These are phyloP conservation scores for Anas georgica DNA, from an alignment of 2,797 vertebrate species.

Conservation along the genomic window DNA sequence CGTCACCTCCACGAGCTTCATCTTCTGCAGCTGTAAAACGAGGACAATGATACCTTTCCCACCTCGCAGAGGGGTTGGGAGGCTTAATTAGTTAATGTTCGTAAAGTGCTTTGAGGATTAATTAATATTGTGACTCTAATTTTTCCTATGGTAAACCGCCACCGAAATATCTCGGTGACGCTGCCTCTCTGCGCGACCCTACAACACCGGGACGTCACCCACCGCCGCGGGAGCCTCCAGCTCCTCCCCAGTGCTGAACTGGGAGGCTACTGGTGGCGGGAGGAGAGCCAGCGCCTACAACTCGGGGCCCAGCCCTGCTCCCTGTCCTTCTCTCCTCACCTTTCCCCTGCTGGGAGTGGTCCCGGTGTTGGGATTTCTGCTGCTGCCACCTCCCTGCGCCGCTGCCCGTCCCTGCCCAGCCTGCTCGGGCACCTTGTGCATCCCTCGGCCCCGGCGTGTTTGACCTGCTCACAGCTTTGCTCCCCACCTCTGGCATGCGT, in stretches of 20 bases:
- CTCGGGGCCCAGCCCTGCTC: accelerated
- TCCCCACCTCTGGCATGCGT: too few species aligned
- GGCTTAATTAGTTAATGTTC: constrained; percentile 67
- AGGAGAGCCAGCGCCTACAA: too few species aligned
- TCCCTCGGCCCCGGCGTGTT: neutral
- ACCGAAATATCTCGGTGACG: neutral
- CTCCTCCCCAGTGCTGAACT: neutral
- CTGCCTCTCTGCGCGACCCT: neutral
- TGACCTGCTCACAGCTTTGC: accelerated
- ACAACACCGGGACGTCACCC: accelerated
- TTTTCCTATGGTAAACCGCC: constrained; percentile 17
- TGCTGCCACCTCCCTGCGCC: neutral
- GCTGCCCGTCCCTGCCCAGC: neutral
- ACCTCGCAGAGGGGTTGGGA: constrained; percentile 32
- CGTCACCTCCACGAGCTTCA: accelerated
- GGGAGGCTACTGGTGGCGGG: neutral
- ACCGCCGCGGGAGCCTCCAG: neutral
- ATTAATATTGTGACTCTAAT: constrained; percentile 64
- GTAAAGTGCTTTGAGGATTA: constrained; percentile 71
- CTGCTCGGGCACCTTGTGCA: neutral
- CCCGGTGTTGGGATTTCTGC: accelerated
- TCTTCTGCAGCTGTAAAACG: neutral
- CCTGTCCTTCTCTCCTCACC: neutral
- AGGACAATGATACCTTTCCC: constrained; percentile 49
- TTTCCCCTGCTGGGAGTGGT: neutral